A percentile compares a stretch with the other conserved stretches of the same genome.
phyloP scores from a whole-genome alignment of 2,888 invertebrate species.

The Lottia scabra region DNA sequence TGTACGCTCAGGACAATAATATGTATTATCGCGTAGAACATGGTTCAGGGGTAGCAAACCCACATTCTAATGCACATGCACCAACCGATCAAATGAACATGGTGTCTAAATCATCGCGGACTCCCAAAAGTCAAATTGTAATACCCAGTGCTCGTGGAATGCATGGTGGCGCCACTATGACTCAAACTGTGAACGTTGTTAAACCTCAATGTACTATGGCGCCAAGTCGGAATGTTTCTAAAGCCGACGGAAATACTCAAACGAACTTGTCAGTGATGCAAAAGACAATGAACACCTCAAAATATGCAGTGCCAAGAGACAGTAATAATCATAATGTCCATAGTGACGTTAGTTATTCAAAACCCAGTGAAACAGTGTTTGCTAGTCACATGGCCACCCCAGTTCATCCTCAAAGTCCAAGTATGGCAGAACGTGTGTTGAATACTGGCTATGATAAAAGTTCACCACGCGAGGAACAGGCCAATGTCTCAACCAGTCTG shows the following conservation, averaged over 20 bases:
- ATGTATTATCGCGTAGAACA: not conserved
- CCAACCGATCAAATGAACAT: conserved; percentile 18
- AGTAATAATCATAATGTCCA: conserved; percentile 5
- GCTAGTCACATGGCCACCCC: conserved; percentile 1
- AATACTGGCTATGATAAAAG: too few relatives aligned
- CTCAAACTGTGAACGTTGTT: conserved; percentile 57
- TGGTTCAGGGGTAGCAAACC: not conserved
- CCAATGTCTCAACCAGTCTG: not conserved
- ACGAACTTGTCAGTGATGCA: conserved; percentile 57
- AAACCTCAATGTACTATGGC: conserved; percentile 52
- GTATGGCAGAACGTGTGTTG: not conserved
- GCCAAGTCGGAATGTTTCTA: conserved; percentile 38
- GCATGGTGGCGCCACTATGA: conserved; percentile 26
- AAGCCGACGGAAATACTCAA: conserved; percentile 55
- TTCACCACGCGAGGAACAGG: not conserved
- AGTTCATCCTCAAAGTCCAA: not conserved
- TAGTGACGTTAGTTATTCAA: conserved; percentile 2
- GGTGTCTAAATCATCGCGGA: conserved; percentile 20
- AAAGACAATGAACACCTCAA: conserved; percentile 41
- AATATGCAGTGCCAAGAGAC: conserved; percentile 40
- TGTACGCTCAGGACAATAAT: not conserved
- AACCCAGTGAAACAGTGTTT: conserved; percentile 30
- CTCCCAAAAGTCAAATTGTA: conserved; percentile 29
- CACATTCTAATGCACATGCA: not conserved
- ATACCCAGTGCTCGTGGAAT: conserved; percentile 27